Base-by-base conservation (phyloP, 2,888 invertebrate species). In the Ichneumoninae sp. region DNA sequence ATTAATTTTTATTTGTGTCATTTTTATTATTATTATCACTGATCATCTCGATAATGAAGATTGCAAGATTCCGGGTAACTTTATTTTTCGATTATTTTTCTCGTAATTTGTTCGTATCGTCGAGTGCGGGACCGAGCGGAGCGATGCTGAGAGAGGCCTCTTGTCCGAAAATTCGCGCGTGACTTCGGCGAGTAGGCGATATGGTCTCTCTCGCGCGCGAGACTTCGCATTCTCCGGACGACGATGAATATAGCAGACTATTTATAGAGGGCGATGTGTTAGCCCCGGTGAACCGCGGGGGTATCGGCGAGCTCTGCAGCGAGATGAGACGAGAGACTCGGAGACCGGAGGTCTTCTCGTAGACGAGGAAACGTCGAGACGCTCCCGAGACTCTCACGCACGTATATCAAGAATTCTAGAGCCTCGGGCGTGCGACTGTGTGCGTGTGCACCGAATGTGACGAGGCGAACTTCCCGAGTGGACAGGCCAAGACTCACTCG, bases 241-340 rank as follows among this genome's bases (percentile, higher is more conserved):
- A 86, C 81, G 80, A 84, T 84, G 83, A 81, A 86, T 86, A 84
- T 86, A 86, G 82, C 82, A 69, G 78, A 80, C 86, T 86, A 86
- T 86, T 83, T 84, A 80, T 86, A 86, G 78, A 81, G 75, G 22
- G 57, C 66, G 82, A 82, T 80, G 82, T 82, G 81, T 68, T 70
- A 54, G 60, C 74, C 22, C 57, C 40, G 50, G 44, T 30, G 75
- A 69, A 60, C 57, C 54, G 22, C 69, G 19, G 63, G 44, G 16
- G 57, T 57, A 57, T 22, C 57, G 57, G 10, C 10, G 57, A 13
- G 26, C 8, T 57, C 44, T 44, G 44, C 13, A 4, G 26, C 22
- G 36, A 30, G 47, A 63, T 63, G 63, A n/a, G 50, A 65, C 36
- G 74, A 63, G 47, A 10, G 60, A 30, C 60, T 30, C 30, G 26